Evolutionary conservation across 1,140 invertebrate species (phyloP).

Genomic region (Drosophila azteca): DNA sequence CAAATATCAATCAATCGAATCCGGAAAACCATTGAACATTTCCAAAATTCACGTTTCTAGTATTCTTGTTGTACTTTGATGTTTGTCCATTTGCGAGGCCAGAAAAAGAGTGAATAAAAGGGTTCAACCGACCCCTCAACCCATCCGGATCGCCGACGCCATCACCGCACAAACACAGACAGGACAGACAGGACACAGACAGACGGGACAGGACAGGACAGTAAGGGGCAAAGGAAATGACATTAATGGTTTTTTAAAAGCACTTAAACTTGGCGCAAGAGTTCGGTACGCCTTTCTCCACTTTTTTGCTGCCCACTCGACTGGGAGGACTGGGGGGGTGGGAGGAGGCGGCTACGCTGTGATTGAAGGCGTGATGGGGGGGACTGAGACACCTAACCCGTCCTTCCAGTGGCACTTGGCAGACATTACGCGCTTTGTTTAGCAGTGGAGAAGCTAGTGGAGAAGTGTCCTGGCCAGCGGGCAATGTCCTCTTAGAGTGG

Average conservation of each 20-base stretch:
- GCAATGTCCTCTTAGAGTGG: slow-evolving; percentile 14
- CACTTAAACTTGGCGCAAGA: slow-evolving; percentile 76
- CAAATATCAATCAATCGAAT: no score
- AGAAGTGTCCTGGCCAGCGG: slow-evolving; percentile 28
- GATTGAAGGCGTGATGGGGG: no score
- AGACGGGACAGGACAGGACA: background rate
- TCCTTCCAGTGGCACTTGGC: slow-evolving; percentile 37
- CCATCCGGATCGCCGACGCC: background rate
- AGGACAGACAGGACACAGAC: slow-evolving; percentile 19
- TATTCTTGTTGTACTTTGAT: slow-evolving; percentile 36
- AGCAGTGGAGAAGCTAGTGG: slow-evolving; percentile 22
- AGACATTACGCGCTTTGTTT: slow-evolving; percentile 68
- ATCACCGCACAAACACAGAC: slow-evolving; percentile 16
- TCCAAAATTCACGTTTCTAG: slow-evolving; percentile 49
- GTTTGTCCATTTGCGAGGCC: slow-evolving; percentile 25
- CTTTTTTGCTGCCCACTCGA: slow-evolving; percentile 26
- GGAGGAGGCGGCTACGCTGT: no score
- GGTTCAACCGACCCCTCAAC: background rate
- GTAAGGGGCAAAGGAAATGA: slow-evolving; percentile 54
- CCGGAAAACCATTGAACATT: no score
- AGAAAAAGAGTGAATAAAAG: slow-evolving; percentile 17
- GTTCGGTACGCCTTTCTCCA: slow-evolving; percentile 27
- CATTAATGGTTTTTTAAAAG: slow-evolving; percentile 82
- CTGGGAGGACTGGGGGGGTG: background rate
- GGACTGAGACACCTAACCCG: slow-evolving; percentile 41